Evolutionary conservation across 2,888 invertebrate species (phyloP), one percentile per base, ranked within the genome.

Genomic region (Tetragnatha montana): DNA sequence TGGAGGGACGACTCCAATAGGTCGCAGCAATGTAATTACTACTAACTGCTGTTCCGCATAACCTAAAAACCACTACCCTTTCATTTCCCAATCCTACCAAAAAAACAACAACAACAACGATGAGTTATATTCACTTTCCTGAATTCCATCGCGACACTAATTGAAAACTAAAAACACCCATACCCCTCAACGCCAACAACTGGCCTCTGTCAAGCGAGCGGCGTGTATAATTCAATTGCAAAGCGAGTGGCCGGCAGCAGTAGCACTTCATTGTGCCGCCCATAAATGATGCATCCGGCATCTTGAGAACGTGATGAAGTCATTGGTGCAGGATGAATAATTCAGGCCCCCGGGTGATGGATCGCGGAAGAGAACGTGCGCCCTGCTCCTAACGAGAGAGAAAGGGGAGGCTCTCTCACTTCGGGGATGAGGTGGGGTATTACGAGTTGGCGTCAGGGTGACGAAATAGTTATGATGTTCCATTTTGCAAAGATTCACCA

Each of bases 391-490:
- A 35, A 73, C 35, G 21, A 35, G 14, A 73, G 17, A 76, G 76
- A 19, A 50, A 50, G n/a, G 19, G 50, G 12, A 47, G 1, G 1
- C 1, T 19, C 50, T 19, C 50, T 75, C 49, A 47, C 75, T 49
- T 73, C 7, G 22, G 10, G 73, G 17, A 75, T 75, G 75, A n/a
- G 47, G 35, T 76, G 50, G n/a, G n/a, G 50, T 76, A 50, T 50
- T 8, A 68, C 69, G 70, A 14, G 50, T 71, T 81, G 47, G 22
- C 70, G 47, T 81, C 35, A 49, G 70, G 70, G 71, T 49, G 70
- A 69, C 19, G 49, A 49, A 49, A 70, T 81, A 49, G 70, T n/a
- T n/a, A 50, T n/a, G 81, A 8, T 19, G 70, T 17, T 81, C 70
- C 70, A 70, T 81, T 81, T 10, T 35, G 35, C n/a, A n/a, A n/a